Percentiles rank a stretch among this genome's conserved stretches.
Evolutionary conservation across 2,888 invertebrate species (phyloP).

Genomic region (Epinotia nisella): DNA sequence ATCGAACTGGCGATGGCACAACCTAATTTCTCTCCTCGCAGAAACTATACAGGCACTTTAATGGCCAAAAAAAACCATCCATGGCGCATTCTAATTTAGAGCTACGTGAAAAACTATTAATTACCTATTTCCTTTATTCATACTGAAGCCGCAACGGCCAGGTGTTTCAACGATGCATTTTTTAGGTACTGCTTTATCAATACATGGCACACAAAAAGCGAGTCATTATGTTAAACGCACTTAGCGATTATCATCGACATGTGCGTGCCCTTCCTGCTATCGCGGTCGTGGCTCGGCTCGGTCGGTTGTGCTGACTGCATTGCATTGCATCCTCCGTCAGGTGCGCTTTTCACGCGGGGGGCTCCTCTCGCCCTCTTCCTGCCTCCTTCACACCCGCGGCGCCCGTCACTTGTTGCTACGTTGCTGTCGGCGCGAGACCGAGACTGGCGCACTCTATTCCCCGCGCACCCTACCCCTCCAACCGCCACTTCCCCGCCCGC

Average conservation of each 20-base stretch:
- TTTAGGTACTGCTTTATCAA: slow-evolving; percentile 22
- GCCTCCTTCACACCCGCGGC: slow-evolving; percentile 65
- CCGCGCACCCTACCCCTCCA: slow-evolving; percentile 64
- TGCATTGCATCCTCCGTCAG: slow-evolving; percentile 61
- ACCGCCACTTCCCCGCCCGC: slow-evolving; percentile 73
- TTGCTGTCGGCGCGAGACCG: slow-evolving; percentile 69
- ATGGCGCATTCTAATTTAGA: background rate
- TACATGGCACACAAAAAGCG: slow-evolving; percentile 17
- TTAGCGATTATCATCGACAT: slow-evolving; percentile 63
- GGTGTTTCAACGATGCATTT: slow-evolving; percentile 29
- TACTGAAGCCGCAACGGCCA: slow-evolving; percentile 19
- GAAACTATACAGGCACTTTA: too few species aligned
- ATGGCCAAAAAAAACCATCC: background rate
- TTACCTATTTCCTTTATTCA: background rate
- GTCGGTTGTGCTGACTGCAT: slow-evolving; percentile 47
- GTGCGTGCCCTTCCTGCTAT: slow-evolving; percentile 67
- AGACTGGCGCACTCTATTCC: slow-evolving; percentile 73
- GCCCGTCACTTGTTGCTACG: slow-evolving; percentile 84
- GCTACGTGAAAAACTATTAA: background rate
- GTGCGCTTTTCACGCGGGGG: slow-evolving; percentile 68
- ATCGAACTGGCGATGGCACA: too few species aligned
- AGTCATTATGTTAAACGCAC: slow-evolving; percentile 36
- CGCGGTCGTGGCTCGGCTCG: slow-evolving; percentile 29
- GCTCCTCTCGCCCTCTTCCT: slow-evolving; percentile 62
- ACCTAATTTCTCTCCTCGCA: too few species aligned